Evolutionary conservation across 1,140 invertebrate species (phyloP).

Genomic region (Eupeodes corollae): DNA sequence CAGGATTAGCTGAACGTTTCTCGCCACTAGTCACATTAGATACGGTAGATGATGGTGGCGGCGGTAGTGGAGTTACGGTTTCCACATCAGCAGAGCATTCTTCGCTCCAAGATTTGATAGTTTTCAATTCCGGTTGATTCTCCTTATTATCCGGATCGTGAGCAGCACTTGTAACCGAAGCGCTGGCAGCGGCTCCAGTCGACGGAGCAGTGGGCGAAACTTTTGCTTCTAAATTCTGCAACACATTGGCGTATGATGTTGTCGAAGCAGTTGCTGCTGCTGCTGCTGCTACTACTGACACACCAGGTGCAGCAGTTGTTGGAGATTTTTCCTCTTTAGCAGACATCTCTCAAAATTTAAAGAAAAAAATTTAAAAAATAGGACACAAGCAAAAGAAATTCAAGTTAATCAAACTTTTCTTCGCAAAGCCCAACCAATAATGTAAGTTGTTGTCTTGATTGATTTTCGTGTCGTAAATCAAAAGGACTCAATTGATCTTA

Average conservation of each 20-base stretch:
- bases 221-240: conserved; percentile 30
- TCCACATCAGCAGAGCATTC: conserved; percentile 20
- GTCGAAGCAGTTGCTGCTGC: conserved; percentile 8
- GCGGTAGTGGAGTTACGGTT: conserved; percentile 5
- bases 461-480: no score
- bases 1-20: conserved; percentile 27
- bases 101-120: conserved; percentile 33
- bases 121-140: conserved; percentile 30
- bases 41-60: neutral
- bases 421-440: no score
- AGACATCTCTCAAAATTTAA: conserved; percentile 17
- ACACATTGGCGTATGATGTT: conserved; percentile 31
- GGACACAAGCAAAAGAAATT: no score
- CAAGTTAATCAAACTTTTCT: no score
- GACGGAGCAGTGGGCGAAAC: conserved; percentile 11
- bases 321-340: conserved; percentile 26
- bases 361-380: no score
- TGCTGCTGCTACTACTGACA: conserved; percentile 3
- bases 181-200: neutral
- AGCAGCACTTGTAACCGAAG: neutral
- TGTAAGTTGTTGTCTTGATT: no score
- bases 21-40: conserved; percentile 14
- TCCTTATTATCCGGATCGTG: conserved; percentile 27
- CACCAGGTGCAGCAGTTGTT: conserved; percentile 3
- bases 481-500: no score